Percentiles rank a stretch among this genome's conserved stretches.
Conservation (phyloP, 1,140 invertebrate genomes). For the Papilio polytes region DNA sequence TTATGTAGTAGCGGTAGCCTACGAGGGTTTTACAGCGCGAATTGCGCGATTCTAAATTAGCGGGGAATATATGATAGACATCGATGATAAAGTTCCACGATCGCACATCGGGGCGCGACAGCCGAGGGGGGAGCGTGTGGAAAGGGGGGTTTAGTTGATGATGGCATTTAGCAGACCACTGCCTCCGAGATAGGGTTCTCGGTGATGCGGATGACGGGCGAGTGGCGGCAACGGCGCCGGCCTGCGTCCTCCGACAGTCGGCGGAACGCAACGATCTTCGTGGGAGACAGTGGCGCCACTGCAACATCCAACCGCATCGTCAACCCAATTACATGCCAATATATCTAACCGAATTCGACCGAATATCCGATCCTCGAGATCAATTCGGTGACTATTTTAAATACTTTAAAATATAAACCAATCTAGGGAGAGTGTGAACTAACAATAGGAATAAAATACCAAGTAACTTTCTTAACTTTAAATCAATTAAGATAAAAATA, state of each 20-base stretch:
- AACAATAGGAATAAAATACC: neutral
- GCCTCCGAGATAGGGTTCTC: constrained; percentile 91
- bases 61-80: neutral
- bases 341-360: too few relatives aligned
- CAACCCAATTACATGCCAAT: neutral
- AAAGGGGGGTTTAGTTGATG: constrained; percentile 7
- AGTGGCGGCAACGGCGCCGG: constrained; percentile 84
- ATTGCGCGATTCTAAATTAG: neutral
- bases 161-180: constrained; percentile 86
- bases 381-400: neutral
- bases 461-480: neutral
- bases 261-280: constrained; percentile 85
- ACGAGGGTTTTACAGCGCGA: neutral
- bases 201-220: constrained; percentile 89
- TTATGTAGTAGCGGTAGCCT: constrained; percentile 7
- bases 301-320: constrained; percentile 47
- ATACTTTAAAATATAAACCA: neutral
- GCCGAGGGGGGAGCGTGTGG: constrained; percentile 21
- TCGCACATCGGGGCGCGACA: constrained; percentile 21
- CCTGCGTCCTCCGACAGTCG: constrained; percentile 64
- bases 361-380: too few relatives aligned
- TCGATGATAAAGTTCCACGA: constrained; percentile 30
- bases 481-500: neutral
- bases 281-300: constrained; percentile 89
- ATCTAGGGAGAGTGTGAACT: neutral